Evolutionary conservation across 2,888 invertebrate species (phyloP).

Genomic region (Bimastos eiseni): DNA sequence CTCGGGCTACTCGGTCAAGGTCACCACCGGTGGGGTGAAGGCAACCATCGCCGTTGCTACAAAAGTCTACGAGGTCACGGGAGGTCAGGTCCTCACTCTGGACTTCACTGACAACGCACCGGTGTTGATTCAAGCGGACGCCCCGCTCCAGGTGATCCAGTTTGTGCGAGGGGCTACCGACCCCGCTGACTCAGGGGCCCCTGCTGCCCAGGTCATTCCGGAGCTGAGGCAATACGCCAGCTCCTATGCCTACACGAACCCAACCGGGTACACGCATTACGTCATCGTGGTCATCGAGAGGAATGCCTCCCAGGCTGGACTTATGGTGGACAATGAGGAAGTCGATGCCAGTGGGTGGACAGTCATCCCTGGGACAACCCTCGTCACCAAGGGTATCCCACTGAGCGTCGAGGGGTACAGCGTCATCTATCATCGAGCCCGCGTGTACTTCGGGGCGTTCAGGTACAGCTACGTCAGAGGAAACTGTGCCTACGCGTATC

Average conservation of each 20-base stretch:
- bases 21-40: background rate
- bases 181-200: constrained; percentile 17
- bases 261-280: constrained; percentile 18
- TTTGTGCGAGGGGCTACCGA: constrained; percentile 23
- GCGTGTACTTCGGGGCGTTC: constrained; percentile 18
- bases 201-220: constrained; percentile 28
- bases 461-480: constrained; percentile 23
- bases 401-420: constrained; percentile 16
- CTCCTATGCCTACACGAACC: constrained; percentile 26
- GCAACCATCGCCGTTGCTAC: background rate
- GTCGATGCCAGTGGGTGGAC: constrained; percentile 27
- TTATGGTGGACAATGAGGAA: constrained; percentile 16
- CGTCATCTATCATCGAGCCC: background rate
- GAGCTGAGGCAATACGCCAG: constrained; percentile 30
- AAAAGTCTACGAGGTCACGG: background rate
- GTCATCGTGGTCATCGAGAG: constrained; percentile 31
- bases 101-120: constrained; percentile 5
- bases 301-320: background rate
- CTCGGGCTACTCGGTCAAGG: constrained; percentile 18
- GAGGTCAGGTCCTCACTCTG: background rate
- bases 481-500: constrained; percentile 28
- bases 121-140: constrained; percentile 15
- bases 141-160: constrained; percentile 29
- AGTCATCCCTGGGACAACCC: constrained; percentile 10
- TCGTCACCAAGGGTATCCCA: constrained; percentile 17